Conservation (phyloP, 2,113 vertebrate genomes). For the Pungitius pungitius region DNA sequence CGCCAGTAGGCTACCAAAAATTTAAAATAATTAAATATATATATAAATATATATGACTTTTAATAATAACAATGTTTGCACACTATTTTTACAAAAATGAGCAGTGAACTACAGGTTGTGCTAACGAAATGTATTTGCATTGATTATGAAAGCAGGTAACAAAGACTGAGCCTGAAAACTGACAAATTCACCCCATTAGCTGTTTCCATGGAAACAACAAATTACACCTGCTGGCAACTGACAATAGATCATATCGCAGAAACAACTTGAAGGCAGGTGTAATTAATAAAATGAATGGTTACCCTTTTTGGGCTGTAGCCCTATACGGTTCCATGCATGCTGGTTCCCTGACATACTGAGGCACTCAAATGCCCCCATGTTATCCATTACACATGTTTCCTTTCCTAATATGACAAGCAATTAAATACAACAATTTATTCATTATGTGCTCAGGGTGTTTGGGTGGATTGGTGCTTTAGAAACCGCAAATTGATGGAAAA, state of each 20-base stretch:
- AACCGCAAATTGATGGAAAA: not conserved
- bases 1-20: not conserved
- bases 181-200: not conserved
- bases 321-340: not conserved
- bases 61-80: not conserved
- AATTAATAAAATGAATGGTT: not conserved
- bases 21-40: no score
- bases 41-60: not conserved
- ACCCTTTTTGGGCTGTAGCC: not conserved
- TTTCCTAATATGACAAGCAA: not conserved
- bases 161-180: not conserved
- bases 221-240: conserved; percentile 4
- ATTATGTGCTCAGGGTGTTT: not conserved
- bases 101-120: not conserved
- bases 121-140: not conserved
- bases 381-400: not conserved
- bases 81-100: not conserved
- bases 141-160: not conserved
- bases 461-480: not conserved
- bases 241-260: not conserved
- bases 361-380: not conserved
- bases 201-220: conserved; percentile 16
- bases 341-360: not conserved
- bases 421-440: not conserved
- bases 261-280: not conserved